These are phyloP conservation scores for Tinamus guttatus DNA, from an alignment of 2,113 vertebrate genomes.

Conservation along the genomic window DNA sequence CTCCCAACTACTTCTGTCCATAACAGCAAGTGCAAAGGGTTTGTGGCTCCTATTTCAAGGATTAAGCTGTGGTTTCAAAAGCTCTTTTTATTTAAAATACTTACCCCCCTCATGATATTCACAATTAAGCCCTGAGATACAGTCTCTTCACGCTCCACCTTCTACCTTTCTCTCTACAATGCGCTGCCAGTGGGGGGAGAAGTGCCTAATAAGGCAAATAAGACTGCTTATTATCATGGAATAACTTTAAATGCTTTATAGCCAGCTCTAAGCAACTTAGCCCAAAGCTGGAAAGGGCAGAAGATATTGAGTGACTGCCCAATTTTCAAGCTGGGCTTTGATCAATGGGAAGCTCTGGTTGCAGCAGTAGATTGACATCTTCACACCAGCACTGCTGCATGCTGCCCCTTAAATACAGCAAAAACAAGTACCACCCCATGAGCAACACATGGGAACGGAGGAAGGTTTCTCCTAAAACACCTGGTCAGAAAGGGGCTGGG, in stretches of 20 bases:
- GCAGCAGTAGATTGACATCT: neutral
- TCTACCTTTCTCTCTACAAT: neutral
- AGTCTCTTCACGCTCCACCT: neutral
- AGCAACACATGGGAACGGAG: neutral
- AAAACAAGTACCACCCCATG: neutral
- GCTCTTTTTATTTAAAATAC: neutral
- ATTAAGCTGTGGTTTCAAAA: neutral
- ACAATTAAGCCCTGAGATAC: neutral
- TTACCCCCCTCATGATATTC: neutral
- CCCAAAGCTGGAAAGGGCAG: neutral
- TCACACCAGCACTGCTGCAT: neutral
- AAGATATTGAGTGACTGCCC: neutral
- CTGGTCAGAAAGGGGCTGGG: neutral
- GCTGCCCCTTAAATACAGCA: neutral
- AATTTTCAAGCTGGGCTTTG: neutral
- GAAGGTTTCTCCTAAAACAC: neutral
- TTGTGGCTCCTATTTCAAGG: neutral
- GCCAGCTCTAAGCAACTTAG: neutral
- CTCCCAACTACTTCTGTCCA: neutral
- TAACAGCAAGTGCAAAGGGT: neutral
- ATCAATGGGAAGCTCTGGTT: neutral
- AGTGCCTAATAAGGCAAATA: neutral
- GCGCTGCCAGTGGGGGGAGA: rapidly evolving
- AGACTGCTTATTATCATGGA: neutral
- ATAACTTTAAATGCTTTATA: neutral